phyloP scores from a whole-genome alignment of 2,888 invertebrate genomes.

The Drosophila eohydei region DNA sequence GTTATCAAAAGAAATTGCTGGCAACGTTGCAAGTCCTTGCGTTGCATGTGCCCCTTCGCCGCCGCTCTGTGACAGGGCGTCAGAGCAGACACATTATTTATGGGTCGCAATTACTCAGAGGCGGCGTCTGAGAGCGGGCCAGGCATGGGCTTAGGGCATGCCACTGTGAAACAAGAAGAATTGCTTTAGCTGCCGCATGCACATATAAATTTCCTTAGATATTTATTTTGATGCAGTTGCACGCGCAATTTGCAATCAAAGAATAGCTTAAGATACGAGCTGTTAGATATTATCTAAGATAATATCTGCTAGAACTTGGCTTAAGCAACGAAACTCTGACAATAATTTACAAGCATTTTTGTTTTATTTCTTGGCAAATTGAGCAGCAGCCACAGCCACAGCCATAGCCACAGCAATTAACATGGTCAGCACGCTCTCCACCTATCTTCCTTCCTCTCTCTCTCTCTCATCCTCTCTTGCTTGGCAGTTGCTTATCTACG shows the following conservation, averaged over 20 bases:
- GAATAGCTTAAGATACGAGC: conserved; percentile 21
- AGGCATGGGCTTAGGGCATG: conserved; percentile 1
- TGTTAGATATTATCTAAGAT: conserved; percentile 8
- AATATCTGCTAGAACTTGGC: conserved; percentile 21
- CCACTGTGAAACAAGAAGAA: conserved; percentile 15
- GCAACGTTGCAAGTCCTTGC: conserved; percentile 42
- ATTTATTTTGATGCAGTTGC: conserved; percentile 15
- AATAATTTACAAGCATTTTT: conserved; percentile 68
- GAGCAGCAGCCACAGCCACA: conserved; percentile 52
- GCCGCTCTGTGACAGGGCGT: conserved; percentile 50
- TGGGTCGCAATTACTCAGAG: conserved; percentile 62
- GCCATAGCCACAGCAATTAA: conserved; percentile 72
- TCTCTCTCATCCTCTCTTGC: not conserved
- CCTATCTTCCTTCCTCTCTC: not conserved
- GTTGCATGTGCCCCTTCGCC: not conserved
- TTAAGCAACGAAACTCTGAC: conserved; percentile 37
- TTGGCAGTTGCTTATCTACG: conserved; percentile 78
- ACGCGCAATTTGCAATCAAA: conserved; percentile 41
- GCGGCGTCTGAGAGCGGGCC: not conserved
- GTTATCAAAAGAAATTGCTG: conserved; percentile 67
- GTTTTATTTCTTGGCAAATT: conserved; percentile 45
- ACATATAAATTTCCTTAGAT: conserved; percentile 11
- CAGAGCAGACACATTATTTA: conserved; percentile 68
- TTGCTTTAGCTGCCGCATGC: conserved; percentile 16
- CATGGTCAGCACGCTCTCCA: conserved; percentile 36